phyloP scores from a whole-genome alignment of 2,113 vertebrate species.

The Phaethon lepturus region DNA sequence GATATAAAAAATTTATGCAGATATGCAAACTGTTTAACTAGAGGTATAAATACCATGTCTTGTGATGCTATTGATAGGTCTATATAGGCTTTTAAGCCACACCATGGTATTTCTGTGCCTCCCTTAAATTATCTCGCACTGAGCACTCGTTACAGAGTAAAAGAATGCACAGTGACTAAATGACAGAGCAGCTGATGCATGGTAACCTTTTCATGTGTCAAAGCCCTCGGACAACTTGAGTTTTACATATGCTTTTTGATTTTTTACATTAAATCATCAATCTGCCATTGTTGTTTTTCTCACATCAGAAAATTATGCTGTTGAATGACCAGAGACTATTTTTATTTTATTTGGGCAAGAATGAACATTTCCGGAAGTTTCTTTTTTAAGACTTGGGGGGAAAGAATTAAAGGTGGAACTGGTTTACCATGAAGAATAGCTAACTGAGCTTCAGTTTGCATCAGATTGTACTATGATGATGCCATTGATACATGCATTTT shows the following conservation, averaged over 20 bases:
- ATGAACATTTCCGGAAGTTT: not conserved
- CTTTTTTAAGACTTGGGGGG: not conserved
- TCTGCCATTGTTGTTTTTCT: not conserved
- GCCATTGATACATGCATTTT: not conserved
- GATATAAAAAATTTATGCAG: not conserved
- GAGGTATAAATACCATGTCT: not conserved
- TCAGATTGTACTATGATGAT: not conserved
- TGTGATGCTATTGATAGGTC: not conserved
- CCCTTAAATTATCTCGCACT: not conserved
- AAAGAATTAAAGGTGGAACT: not conserved
- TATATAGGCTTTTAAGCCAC: not conserved
- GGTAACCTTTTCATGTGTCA: constrained; percentile 20
- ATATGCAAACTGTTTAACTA: not conserved
- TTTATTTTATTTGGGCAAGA: not conserved
- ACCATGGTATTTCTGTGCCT: not conserved
- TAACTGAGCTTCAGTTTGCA: not conserved
- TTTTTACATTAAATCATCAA: constrained; percentile 24
- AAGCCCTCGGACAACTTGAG: constrained; percentile 4
- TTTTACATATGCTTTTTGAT: constrained; percentile 23
- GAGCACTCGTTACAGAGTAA: not conserved
- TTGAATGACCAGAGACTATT: not conserved
- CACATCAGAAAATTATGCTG: not conserved
- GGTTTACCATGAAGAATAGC: not conserved
- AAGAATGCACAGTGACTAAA: not conserved
- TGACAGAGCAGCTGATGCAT: not conserved